Base-by-base conservation (phyloP, 2,113 vertebrate genomes). In the Chamaea fasciata region DNA sequence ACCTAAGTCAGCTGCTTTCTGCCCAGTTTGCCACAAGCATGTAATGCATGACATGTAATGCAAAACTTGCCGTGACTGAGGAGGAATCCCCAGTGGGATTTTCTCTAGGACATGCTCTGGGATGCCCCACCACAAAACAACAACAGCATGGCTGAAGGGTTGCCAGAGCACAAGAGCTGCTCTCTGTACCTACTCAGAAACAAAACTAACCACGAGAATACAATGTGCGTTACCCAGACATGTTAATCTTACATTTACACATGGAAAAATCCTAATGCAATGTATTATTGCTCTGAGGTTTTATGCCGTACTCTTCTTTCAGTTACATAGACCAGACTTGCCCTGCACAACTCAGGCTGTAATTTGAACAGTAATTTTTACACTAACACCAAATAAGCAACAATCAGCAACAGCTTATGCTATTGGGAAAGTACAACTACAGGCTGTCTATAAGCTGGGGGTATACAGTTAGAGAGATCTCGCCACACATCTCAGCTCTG, bases 111-210 rank as follows among this genome's bases (percentile, higher is more conserved):
- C 0, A 0, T 19, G 49, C 37, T 87, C 69, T 50, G 68, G 56
- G 37, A 27, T 52, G n/a, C 46, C 39, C 31, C 44, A 21, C 42
- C 59, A n/a, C 0, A 3, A 73, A 65, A 63, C 9, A 26, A 19
- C 0, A 4, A n/a, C 37, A 39, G 9, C 0, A 0, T 15, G 37
- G 49, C 41, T 77, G 15, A 0, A 12, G 33, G 24, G 26, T 3
- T 63, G 42, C 14, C 60, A 24, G 65, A 89, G 56, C 1, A 2
- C 37, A 74, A 60, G 0, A 3, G 39, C 20, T 4, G 1, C 19
- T 59, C 10, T 52, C 39, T 77, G 18, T 46, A 84, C 39, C 21
- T 39, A 81, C 63, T 18, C 52, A 81, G 33, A 87, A 27, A 65
- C 22, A 47, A 52, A 92, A 47, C 16, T n/a, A 84, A 90, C 21